phyloP scores from a whole-genome alignment of 1,140 invertebrate species.

The Leptonema lineaticorne region DNA sequence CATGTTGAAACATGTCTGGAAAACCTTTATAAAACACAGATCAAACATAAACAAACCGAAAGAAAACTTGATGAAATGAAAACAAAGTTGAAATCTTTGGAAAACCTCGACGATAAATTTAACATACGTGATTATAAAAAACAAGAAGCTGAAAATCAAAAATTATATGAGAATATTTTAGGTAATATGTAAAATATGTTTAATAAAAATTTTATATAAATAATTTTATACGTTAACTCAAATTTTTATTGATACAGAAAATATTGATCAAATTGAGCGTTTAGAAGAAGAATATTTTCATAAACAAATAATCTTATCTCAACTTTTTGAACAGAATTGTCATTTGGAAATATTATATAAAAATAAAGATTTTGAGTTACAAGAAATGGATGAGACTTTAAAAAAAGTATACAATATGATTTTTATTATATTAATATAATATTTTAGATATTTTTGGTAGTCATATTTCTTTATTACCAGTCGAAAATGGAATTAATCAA shows the following conservation, averaged over 20 bases:
- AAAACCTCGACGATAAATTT: slow-evolving; percentile 49
- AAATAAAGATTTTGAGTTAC: neutral
- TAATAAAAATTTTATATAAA: neutral
- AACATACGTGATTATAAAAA: slow-evolving; percentile 53
- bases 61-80: slow-evolving; percentile 49
- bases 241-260: neutral
- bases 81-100: slow-evolving; percentile 46
- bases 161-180: slow-evolving; percentile 51
- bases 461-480: neutral
- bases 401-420: neutral
- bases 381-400: neutral
- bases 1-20: slow-evolving; percentile 47
- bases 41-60: slow-evolving; percentile 49
- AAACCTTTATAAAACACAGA: slow-evolving; percentile 46
- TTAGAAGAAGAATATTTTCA: neutral
- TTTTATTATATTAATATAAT: neutral
- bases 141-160: slow-evolving; percentile 49
- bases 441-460: neutral
- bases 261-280: neutral
- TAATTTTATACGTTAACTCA: neutral
- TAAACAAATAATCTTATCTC: neutral
- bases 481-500: neutral
- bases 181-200: slow-evolving; percentile 42
- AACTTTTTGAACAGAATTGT: neutral
- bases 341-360: neutral